Conservation (phyloP, 2,113 vertebrate genomes). For the Anhinga rufa region DNA sequence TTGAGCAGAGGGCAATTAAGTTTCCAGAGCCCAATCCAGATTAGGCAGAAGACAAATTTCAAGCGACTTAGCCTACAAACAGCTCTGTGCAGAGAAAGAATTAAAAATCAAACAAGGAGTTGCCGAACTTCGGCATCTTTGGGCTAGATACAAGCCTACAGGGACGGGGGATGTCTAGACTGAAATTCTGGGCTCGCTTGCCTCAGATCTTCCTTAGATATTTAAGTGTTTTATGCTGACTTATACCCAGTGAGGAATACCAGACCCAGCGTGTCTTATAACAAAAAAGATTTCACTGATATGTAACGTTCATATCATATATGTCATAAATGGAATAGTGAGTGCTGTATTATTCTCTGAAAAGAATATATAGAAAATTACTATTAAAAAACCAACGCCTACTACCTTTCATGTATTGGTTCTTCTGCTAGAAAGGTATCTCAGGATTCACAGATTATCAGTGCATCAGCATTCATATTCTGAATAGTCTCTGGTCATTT, state of each 20-base stretch:
- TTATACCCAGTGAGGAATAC: neutral
- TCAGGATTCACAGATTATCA: neutral
- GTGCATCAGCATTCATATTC: neutral
- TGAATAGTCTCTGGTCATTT: neutral
- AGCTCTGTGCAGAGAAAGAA: neutral
- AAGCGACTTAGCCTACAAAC: neutral
- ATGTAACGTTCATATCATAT: neutral
- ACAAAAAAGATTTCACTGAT: neutral
- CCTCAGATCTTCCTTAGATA: neutral
- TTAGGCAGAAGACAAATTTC: neutral
- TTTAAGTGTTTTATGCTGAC: neutral
- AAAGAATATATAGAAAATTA: neutral
- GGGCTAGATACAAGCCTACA: neutral
- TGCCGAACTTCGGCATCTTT: neutral
- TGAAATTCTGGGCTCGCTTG: neutral
- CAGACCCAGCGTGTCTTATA: neutral
- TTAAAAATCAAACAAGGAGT: neutral
- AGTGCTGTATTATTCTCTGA: neutral
- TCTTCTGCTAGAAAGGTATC: neutral
- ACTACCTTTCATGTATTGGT: neutral
- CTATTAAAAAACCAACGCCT: neutral
- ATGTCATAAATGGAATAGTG: neutral
- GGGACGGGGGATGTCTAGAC: neutral
- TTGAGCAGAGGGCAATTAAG: neutral
- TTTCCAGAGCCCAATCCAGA: too few relatives aligned